Evolutionary conservation across 2,797 vertebrate species (phyloP), one percentile per base, ranked within the genome.

Genomic region (Brachyrhaphis roseni): DNA sequence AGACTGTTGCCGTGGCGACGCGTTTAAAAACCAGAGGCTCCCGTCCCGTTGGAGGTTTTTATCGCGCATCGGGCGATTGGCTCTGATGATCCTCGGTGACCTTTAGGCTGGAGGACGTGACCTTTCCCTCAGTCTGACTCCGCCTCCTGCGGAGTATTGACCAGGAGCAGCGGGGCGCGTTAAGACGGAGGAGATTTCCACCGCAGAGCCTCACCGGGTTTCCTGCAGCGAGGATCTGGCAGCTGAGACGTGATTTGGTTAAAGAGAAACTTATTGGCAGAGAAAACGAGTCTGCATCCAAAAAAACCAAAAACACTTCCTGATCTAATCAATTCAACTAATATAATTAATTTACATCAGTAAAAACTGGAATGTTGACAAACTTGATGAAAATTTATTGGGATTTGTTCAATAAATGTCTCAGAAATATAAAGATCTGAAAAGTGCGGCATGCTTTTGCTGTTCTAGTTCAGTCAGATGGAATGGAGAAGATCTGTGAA

Each of bases 131-230:
- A 1, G 72, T 46, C 70, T 72, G 64, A 64, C 64, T 57, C 76
- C 26, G 75, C 71, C 83, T 78, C 75, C 82, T 87, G 85, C 77
- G 5, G 88, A 1, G 80, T 91, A 92, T 93, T 85, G 90, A 93
- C 85, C 83, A 86, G 76, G 74, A 85, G 20, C 91, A 89, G 91
- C 87, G 83, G 89, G 91, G 82, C 43, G 76, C 75, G 47, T 89
- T 90, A 88, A 90, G 90, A 85, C 84, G 81, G 88, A 87, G 81
- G 81, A 90, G 86, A 82, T 87, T 84, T 81, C 82, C 85, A 82
- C 43, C 31, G 18, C 62, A 64, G 31, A 41, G 8, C 8, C 62
- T 66, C 34, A 26, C 20, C 23, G 64, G 36, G 64, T 12, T 41
- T 41, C 39, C 36, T 68, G 64, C 36, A 39, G 36, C 20, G 64